A percentile compares a stretch with the other conserved stretches of the same genome.
Conservation (phyloP, 2,888 invertebrate species). For the Metalampra italica region DNA sequence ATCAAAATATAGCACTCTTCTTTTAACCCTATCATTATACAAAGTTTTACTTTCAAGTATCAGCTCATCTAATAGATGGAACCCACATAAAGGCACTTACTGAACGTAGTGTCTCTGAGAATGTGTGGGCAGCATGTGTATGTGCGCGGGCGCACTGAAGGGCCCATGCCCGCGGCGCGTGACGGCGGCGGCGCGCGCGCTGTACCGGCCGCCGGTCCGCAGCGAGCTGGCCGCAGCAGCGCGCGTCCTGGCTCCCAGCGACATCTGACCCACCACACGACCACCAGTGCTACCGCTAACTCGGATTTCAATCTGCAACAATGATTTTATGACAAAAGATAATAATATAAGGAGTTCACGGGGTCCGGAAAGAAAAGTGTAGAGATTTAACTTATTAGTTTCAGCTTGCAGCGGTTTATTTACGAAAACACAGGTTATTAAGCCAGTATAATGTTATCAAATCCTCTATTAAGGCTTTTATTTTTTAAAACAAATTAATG, state of each 20-base stretch:
- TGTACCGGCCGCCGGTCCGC: conserved; percentile 90
- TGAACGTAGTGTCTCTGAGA: conserved; percentile 70
- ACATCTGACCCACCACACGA: conserved; percentile 85
- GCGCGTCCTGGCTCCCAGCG: conserved; percentile 92
- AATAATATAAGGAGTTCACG: too few relatives aligned
- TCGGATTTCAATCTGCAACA: conserved; percentile 62
- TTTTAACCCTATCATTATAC: too few relatives aligned
- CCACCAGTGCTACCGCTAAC: conserved; percentile 55
- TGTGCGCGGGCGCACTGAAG: conserved; percentile 86
- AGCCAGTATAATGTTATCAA: too few relatives aligned
- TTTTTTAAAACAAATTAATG: too few relatives aligned
- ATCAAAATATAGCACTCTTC: too few relatives aligned
- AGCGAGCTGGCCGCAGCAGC: conserved; percentile 94
- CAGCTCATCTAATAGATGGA: background rate
- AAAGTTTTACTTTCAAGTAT: too few relatives aligned
- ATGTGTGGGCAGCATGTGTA: conserved; percentile 83
- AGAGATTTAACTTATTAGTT: too few relatives aligned
- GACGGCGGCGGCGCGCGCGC: conserved; percentile 92
- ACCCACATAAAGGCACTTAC: conserved; percentile 36
- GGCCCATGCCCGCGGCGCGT: conserved; percentile 94
- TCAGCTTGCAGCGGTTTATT: too few relatives aligned
- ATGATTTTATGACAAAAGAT: too few relatives aligned
- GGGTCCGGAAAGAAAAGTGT: too few relatives aligned
- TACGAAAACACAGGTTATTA: too few relatives aligned
- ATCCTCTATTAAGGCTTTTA: too few relatives aligned